phyloP scores from a whole-genome alignment of 2,797 vertebrate genomes.

The Tangara arthus region DNA sequence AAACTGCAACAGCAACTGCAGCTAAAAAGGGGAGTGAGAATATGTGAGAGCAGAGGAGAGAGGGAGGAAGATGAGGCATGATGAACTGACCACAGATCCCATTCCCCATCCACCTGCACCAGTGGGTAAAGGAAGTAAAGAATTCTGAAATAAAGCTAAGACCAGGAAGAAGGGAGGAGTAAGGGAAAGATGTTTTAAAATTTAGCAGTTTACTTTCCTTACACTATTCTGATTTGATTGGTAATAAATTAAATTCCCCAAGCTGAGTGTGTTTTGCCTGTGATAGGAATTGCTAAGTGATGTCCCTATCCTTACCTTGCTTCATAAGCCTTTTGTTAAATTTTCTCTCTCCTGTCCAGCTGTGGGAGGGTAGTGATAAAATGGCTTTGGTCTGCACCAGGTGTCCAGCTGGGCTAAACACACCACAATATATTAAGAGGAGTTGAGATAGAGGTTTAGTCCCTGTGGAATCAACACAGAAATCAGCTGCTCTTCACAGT shows the following conservation, averaged over 20 bases:
- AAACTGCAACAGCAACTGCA: not conserved
- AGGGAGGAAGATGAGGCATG: not conserved
- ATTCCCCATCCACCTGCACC: not conserved
- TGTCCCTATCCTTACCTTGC: not conserved
- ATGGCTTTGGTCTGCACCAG: not conserved
- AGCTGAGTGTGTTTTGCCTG: not conserved
- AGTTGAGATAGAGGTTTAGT: not conserved
- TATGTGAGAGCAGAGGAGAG: not conserved
- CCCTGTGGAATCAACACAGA: not conserved
- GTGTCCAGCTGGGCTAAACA: not conserved
- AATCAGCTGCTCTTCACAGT: not conserved
- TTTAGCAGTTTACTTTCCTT: not conserved
- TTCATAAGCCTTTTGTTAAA: not conserved
- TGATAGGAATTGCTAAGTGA: not conserved
- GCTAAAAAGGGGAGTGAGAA: not conserved
- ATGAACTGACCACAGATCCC: not conserved
- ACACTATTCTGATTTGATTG: not conserved
- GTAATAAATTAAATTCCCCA: not conserved
- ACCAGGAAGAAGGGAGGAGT: not conserved
- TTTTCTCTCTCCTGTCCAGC: not conserved
- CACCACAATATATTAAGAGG: not conserved
- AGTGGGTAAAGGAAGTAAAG: not conserved
- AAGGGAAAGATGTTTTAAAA: not conserved
- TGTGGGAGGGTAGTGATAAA: not conserved
- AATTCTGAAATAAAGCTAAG: not conserved